Evolutionary conservation across 2,113 vertebrate species (phyloP).

Genomic region (Vidua chalybeata): DNA sequence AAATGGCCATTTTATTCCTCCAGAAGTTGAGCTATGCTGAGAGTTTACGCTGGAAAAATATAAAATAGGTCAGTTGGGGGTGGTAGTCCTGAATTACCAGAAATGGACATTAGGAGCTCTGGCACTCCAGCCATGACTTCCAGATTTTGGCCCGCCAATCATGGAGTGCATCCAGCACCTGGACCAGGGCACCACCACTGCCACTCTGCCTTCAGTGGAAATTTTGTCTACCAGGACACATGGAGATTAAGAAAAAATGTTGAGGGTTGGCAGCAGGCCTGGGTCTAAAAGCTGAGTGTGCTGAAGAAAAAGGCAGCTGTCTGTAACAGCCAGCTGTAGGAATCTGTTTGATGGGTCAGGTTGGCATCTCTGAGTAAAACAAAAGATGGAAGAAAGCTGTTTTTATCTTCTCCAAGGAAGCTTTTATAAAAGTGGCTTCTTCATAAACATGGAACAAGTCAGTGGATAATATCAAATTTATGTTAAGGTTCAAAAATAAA

Average conservation of each 20-base stretch:
- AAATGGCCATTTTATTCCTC: not conserved
- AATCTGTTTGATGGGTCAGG: constrained; percentile 15
- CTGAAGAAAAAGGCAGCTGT: constrained; percentile 44
- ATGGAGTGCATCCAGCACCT: not conserved
- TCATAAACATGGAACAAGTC: not conserved
- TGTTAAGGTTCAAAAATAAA: constrained; percentile 40
- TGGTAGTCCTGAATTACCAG: not conserved
- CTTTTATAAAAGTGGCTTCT: not conserved
- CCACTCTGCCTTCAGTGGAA: constrained; percentile 32
- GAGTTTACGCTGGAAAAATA: constrained; percentile 7
- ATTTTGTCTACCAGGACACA: not conserved
- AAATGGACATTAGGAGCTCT: constrained; percentile 6
- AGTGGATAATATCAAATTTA: constrained; percentile 13
- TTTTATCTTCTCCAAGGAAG: not conserved
- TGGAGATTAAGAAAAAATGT: constrained; percentile 60
- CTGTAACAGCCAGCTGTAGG: constrained; percentile 16
- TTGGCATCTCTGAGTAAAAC: not conserved
- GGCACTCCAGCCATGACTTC: not conserved
- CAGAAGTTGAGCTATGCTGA: not conserved
- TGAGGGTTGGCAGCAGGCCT: constrained; percentile 27
- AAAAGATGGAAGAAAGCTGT: not conserved
- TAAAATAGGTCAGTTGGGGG: not conserved
- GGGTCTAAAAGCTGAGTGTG: not conserved
- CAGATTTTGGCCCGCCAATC: not conserved
- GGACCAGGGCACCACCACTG: not conserved